phyloP scores from a whole-genome alignment of 2,888 invertebrate species.

The Brenthis hecate region DNA sequence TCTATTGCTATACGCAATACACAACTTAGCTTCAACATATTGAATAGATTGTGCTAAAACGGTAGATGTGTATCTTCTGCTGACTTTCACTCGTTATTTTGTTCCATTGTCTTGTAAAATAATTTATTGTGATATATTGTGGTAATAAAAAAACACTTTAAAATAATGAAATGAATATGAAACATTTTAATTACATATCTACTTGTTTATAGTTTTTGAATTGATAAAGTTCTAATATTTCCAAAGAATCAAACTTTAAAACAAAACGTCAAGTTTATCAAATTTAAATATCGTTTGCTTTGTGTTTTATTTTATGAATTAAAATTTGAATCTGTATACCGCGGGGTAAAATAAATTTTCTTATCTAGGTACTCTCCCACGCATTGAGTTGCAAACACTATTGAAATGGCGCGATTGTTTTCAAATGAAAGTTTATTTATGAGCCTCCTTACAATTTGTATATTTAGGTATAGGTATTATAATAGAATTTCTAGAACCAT shows the following conservation, averaged over 20 bases:
- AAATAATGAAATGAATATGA: not conserved
- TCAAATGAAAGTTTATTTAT: constrained; percentile 31
- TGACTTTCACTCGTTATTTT: constrained; percentile 7
- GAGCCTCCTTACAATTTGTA: constrained; percentile 5
- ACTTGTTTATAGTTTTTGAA: not conserved
- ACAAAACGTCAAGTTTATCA: not conserved
- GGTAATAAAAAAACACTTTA: not conserved
- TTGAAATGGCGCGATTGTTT: constrained; percentile 34
- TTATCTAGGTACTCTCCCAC: constrained; percentile 49
- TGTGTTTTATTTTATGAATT: constrained; percentile 23
- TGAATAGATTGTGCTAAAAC: constrained; percentile 27
- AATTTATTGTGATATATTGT: not conserved
- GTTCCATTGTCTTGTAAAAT: not conserved
- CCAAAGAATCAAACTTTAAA: not conserved
- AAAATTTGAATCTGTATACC: constrained; percentile 20
- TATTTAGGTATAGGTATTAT: constrained; percentile 10
- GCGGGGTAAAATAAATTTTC: constrained; percentile 44
- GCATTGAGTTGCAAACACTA: constrained; percentile 41
- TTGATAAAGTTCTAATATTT: no score
- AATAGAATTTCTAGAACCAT: not conserved
- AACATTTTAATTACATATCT: not conserved
- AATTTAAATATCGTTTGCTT: not conserved
- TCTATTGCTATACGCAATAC: constrained; percentile 58
- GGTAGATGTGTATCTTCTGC: constrained; percentile 28
- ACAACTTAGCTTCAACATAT: constrained; percentile 42